Evolutionary conservation across 92 coral and sea anemone genomes (phyloP), one percentile per base, ranked within the genome.

Genomic region (Siderastrea radians): DNA sequence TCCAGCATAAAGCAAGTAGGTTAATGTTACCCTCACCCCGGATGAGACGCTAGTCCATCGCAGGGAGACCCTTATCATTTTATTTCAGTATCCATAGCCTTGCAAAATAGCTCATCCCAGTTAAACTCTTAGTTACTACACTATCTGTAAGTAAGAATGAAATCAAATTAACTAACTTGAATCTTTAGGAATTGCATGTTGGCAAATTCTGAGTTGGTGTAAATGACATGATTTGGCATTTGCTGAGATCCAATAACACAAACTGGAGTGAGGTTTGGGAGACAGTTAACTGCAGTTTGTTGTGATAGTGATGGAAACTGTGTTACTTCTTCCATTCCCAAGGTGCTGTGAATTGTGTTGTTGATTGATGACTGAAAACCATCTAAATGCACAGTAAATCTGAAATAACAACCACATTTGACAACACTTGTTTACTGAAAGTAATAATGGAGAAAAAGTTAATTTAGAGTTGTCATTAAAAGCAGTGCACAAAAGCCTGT

Each of bases 181-280:
- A 95, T 95, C 92, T 88, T 81, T n/a, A 93, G 55, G 46, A 95
- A 68, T 9, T 83, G 87, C 47, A 89, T 71, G 57, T 68, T 77
- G 7, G 92, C 91, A 79, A 95, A 95, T 84, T 95, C 98, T 58
- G 98, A 90, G 55, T 75, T 64, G 47, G 98, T 87, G 75, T 88
- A 95, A 49, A 95, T 84, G 43, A 93, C 68, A 1, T 62, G 77
- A 70, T 94, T 62, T 68, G 94, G 65, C 63, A 50, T 50, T 66
- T 72, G 52, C 44, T 69, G 45, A 6, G 94, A 91, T 13, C 83
- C 92, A 0, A 90, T 61, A 47, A 90, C 74, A 72, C 94, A 93
- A 3, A 74, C 72, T 9, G 98, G 93, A 13, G 94, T 79, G 1
- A 88, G 79, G 58, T 81, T 80, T 59, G 88, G 93, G 48, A 88